These are phyloP conservation scores for Thereva unica DNA, from an alignment of 2,888 invertebrate species.

Conservation along the genomic window DNA sequence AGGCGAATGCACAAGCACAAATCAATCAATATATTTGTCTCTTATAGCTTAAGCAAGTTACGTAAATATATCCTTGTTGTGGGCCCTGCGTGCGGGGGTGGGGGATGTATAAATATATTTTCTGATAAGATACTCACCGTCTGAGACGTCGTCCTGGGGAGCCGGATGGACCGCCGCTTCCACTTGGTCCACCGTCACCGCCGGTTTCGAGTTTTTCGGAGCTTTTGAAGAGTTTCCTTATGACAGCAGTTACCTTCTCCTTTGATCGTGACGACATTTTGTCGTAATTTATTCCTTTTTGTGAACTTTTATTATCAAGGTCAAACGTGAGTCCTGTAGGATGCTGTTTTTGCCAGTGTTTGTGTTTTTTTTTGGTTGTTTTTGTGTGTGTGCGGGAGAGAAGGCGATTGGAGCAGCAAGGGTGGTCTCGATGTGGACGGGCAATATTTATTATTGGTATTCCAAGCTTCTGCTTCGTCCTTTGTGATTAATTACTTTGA, in stretches of 20 bases:
- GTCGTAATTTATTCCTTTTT: constrained; percentile 48
- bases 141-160: constrained; percentile 63
- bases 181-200: constrained; percentile 58
- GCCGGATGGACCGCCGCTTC: constrained; percentile 60
- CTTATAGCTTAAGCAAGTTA: neutral
- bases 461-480: too few species aligned
- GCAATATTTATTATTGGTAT: too few species aligned
- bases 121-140: constrained; percentile 40
- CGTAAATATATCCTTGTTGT: neutral
- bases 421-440: too few species aligned
- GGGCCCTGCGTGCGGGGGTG: neutral
- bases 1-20: too few species aligned
- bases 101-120: neutral
- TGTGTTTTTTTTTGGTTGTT: too few species aligned
- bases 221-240: constrained; percentile 76
- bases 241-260: constrained; percentile 80
- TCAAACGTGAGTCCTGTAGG: neutral
- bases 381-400: too few species aligned
- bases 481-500: too few species aligned
- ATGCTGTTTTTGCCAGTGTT: neutral
- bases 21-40: too few species aligned
- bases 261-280: constrained; percentile 78
- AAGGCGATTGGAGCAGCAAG: too few species aligned
- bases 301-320: neutral
- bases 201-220: constrained; percentile 71